A percentile compares a stretch with the other conserved stretches of the same genome.
Conservation (phyloP, 2,888 invertebrate genomes). For the Folsomia candida region DNA sequence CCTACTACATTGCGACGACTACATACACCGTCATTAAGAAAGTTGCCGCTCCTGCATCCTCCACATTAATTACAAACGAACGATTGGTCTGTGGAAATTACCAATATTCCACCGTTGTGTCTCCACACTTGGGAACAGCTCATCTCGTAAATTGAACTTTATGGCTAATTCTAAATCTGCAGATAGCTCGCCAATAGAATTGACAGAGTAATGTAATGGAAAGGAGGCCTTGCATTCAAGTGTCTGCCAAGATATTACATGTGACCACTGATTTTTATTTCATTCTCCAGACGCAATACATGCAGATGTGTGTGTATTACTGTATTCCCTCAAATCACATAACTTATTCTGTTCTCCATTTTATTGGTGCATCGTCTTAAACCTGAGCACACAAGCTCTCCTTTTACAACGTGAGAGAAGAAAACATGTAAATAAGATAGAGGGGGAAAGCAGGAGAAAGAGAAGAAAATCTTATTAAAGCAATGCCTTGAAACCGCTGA, state of each 20-base stretch:
- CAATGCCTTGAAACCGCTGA: background rate
- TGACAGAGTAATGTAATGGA: background rate
- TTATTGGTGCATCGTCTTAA: too few relatives aligned
- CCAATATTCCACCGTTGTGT: background rate
- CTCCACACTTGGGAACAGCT: background rate
- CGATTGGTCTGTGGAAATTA: background rate
- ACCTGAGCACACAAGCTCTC: too few relatives aligned
- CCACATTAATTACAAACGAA: background rate
- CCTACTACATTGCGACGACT: background rate
- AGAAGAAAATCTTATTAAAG: background rate
- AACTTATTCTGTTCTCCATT: too few relatives aligned
- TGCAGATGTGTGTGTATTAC: too few relatives aligned
- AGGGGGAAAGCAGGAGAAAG: background rate
- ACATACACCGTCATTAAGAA: background rate
- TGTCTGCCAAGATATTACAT: background rate
- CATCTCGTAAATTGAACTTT: background rate
- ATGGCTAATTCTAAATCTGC: background rate
- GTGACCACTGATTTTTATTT: background rate
- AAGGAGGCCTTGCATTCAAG: too few relatives aligned
- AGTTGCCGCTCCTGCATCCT: background rate
- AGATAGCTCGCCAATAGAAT: background rate
- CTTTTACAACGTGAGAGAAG: too few relatives aligned
- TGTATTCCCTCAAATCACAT: too few relatives aligned
- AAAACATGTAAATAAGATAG: background rate
- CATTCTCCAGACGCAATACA: too few relatives aligned